Conservation (phyloP, 2,797 vertebrate species). For the Hemitrygon akajei region DNA sequence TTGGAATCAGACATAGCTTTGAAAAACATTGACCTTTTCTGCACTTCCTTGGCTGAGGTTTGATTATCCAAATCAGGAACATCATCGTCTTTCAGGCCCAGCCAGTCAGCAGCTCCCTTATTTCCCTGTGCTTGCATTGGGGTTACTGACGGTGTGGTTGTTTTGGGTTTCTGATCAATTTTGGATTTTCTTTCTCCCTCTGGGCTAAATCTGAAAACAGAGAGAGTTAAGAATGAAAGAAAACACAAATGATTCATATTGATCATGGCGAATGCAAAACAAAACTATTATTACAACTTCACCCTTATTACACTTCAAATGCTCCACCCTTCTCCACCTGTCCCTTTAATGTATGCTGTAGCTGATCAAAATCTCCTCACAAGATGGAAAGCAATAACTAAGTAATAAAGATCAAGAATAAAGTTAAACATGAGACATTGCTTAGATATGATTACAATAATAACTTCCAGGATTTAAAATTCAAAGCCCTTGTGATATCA, state of each 20-base stretch:
- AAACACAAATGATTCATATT: neutral
- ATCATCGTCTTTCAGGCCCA: slow-evolving; percentile 67
- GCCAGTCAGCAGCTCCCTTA: slow-evolving; percentile 64
- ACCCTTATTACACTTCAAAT: too few relatives aligned
- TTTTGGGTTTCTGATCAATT: slow-evolving; percentile 56
- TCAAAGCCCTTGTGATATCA: neutral
- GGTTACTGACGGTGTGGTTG: slow-evolving; percentile 35
- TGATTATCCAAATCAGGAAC: slow-evolving; percentile 43
- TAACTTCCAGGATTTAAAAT: neutral
- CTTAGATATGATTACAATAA: neutral
- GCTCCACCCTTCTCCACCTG: too few relatives aligned
- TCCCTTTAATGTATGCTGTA: neutral
- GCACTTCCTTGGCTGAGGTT: neutral
- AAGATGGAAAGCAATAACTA: neutral
- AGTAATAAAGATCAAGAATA: neutral
- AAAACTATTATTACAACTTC: neutral
- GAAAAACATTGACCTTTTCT: neutral
- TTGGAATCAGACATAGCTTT: slow-evolving; percentile 2
- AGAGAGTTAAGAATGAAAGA: neutral
- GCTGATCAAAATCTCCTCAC: too few relatives aligned
- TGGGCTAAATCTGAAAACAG: slow-evolving; percentile 64
- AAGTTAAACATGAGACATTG: neutral
- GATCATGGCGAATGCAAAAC: neutral
- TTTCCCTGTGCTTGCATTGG: slow-evolving; percentile 43
- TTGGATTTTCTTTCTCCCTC: slow-evolving; percentile 57